Evolutionary conservation across 2,797 vertebrate species (phyloP).

Genomic region (Enteromius paludinosus): DNA sequence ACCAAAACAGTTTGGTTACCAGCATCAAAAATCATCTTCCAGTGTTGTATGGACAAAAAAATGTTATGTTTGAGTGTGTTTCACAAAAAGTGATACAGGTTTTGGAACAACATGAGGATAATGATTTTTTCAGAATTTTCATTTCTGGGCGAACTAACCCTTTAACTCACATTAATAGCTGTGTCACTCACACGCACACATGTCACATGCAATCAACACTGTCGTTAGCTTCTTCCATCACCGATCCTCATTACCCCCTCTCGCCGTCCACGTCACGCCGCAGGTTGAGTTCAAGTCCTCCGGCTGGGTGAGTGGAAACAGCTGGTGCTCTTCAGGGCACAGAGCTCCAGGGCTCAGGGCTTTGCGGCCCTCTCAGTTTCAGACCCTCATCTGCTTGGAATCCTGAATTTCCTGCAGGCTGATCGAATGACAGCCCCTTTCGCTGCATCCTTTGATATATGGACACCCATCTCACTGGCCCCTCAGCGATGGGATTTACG

Average conservation of each 20-base stretch:
- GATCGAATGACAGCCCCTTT: conserved; percentile 82
- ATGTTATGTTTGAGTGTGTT: background rate
- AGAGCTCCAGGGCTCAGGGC: conserved; percentile 74
- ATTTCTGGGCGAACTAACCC: background rate
- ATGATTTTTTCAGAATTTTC: background rate
- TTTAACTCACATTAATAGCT: background rate
- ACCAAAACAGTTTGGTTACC: background rate
- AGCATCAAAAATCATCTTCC: background rate
- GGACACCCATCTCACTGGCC: conserved; percentile 82
- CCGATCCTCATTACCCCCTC: conserved; percentile 63
- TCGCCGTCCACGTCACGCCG: conserved; percentile 74
- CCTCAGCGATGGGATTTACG: conserved; percentile 84
- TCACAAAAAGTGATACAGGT: background rate
- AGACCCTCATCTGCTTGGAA: conserved; percentile 86
- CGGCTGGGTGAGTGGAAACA: conserved; percentile 87
- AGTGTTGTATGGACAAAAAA: background rate
- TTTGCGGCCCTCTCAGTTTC: conserved; percentile 81
- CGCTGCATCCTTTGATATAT: conserved; percentile 86
- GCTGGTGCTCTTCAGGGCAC: conserved; percentile 75
- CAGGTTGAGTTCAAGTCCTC: conserved; percentile 86
- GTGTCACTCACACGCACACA: conserved; percentile 37
- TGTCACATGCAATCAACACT: conserved; percentile 66
- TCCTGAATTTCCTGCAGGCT: conserved; percentile 84
- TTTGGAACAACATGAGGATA: background rate
- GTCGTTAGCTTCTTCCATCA: conserved; percentile 60